Base-by-base conservation (phyloP, 2,113 vertebrate species). In the Corvus moneduloides region DNA sequence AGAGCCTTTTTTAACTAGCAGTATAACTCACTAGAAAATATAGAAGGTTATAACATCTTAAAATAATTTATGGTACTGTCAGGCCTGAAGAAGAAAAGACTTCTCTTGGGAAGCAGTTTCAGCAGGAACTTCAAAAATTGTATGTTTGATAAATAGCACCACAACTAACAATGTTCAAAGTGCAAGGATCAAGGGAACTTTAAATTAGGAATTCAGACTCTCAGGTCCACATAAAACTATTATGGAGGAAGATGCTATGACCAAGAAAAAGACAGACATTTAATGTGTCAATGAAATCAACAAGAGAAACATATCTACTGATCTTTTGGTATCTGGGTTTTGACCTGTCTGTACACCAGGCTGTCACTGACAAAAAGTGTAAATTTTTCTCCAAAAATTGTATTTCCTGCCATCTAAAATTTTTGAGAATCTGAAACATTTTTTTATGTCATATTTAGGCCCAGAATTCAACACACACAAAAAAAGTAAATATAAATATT, bases 21-120 rank as follows among this genome's bases (percentile, higher is more conserved):
- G 49, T 91, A 91, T 89, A 95, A 91, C 73, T 92, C 93, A 91
- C 91, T 68, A 91, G 89, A 84, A 97, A 96, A 94, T 91, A 95
- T 43, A 91, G 94, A 82, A 91, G 77, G 91, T 94, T 96, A 89
- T 95, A 96, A 91, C 94, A 79, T 86, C 94, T 94, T 95, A 94
- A 95, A 95, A 95, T 96, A 97, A 97, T 96, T 96, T 94, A 96
- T 96, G 84, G 61, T 63, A 92, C 52, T 96, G 95, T 91, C 96
- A 94, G 49, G 69, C 30, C 44, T 94, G 86, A 95, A 92, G 93
- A 95, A 89, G 89, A 91, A 94, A 94, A 96, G 93, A 68, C 96
- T 97, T 94, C 96, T 96, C 94, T 54, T 78, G 96, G 95, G 96
- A 94, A 95, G 94, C 52, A 71, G 86, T 89, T 96, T 96, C 69